Conservation (phyloP, 1,140 invertebrate species). For the Temnothorax longispinosus region DNA sequence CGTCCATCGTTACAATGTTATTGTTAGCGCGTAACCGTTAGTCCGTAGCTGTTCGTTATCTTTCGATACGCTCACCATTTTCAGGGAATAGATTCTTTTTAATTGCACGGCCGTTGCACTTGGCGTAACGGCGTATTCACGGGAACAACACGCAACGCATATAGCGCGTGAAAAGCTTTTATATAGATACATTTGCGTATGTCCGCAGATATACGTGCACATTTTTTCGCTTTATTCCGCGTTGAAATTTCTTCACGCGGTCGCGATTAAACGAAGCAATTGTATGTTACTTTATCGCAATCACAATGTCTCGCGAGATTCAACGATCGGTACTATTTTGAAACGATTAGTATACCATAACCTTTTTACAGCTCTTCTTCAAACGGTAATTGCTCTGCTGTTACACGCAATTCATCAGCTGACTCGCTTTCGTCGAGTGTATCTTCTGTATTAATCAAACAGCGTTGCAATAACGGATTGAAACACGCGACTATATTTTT, state of each 20-base stretch:
- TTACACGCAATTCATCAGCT: neutral
- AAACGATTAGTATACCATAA: neutral
- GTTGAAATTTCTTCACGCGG: constrained; percentile 10
- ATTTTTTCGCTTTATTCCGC: neutral
- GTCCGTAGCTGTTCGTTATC: constrained; percentile 17
- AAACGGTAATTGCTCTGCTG: neutral
- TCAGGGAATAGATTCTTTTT: constrained; percentile 40
- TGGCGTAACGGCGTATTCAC: neutral
- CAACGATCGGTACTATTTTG: neutral
- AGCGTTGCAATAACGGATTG: neutral
- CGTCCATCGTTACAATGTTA: constrained; percentile 39
- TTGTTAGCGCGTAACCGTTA: constrained; percentile 33
- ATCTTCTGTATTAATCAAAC: constrained; percentile 23
- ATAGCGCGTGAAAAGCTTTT: constrained; percentile 1
- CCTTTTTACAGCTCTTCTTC: neutral
- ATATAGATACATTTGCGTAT: neutral
- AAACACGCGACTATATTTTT: constrained; percentile 5
- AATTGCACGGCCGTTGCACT: constrained; percentile 24
- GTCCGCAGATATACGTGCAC: neutral
- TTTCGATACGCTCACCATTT: constrained; percentile 9
- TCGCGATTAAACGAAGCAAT: neutral
- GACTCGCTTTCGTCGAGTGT: neutral
- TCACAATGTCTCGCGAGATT: neutral
- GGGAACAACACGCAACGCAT: neutral
- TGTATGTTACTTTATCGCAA: neutral